These are phyloP conservation scores for Xerus rutilus DNA, from an alignment of 2,797 vertebrate species.

Conservation along the genomic window DNA sequence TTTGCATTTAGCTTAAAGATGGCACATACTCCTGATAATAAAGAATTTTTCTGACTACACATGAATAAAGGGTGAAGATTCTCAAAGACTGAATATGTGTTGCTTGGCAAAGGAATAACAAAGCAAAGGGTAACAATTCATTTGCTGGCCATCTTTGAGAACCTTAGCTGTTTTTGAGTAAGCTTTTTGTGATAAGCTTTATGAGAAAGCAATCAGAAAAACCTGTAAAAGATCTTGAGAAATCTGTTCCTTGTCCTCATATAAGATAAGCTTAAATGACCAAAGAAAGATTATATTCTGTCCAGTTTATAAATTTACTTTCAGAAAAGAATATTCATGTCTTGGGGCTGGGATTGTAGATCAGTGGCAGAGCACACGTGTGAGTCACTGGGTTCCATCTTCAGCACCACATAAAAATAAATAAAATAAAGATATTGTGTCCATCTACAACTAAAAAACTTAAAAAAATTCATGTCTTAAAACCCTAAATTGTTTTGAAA, in stretches of 20 bases:
- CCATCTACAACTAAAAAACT: too few species aligned
- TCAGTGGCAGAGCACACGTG: too few species aligned
- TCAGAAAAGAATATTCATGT: conserved; percentile 9
- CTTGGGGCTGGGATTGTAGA: not conserved
- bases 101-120: not conserved
- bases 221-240: not conserved
- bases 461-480: conserved; percentile 19
- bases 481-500: not conserved
- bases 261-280: not conserved
- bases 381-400: too few species aligned
- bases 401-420: too few species aligned
- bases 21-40: not conserved
- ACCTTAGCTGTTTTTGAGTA: not conserved
- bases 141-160: not conserved
- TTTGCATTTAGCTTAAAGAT: not conserved
- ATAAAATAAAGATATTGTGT: too few species aligned
- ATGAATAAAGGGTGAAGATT: not conserved
- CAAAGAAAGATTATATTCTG: not conserved
- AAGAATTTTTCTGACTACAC: not conserved
- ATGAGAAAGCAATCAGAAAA: conserved; percentile 4
- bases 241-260: not conserved
- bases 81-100: not conserved
- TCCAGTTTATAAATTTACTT: conserved; percentile 35
- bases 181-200: not conserved
- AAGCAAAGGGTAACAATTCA: not conserved